A percentile compares a stretch with the other conserved stretches of the same genome.
Conservation (phyloP, 2,797 vertebrate species). For the Chrosomus eos region DNA sequence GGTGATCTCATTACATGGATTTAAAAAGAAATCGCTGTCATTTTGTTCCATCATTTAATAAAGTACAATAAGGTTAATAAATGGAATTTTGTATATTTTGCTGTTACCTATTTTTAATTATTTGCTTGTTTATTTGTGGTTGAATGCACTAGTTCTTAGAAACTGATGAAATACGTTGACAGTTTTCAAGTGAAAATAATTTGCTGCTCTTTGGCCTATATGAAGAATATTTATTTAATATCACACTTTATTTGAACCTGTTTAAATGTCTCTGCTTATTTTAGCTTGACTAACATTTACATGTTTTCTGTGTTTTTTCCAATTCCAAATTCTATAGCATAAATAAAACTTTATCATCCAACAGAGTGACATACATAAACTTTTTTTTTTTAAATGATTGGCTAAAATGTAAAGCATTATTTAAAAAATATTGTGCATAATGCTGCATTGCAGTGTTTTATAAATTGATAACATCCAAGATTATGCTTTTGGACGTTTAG, state of each 20-base stretch:
- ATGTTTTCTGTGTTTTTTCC: background rate
- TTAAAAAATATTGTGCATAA: background rate
- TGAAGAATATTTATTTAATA: background rate
- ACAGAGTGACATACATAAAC: background rate
- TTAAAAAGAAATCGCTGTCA: background rate
- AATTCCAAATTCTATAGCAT: background rate
- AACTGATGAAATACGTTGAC: background rate
- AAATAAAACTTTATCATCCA: background rate
- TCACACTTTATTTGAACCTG: background rate
- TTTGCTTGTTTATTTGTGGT: background rate
- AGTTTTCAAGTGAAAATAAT: background rate
- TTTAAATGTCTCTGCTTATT: background rate
- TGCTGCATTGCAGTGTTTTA: background rate
- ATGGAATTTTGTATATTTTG: background rate
- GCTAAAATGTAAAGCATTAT: background rate
- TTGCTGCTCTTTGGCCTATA: background rate
- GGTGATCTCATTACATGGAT: constrained; percentile 1
- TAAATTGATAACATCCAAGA: constrained; percentile 3
- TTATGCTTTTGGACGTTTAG: constrained; percentile 24
- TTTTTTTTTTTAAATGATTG: no score
- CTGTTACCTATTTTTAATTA: background rate
- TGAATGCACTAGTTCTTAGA: background rate
- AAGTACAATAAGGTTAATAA: background rate
- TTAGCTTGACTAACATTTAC: background rate
- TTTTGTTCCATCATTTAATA: background rate